Conservation (phyloP, 2,888 invertebrate genomes). For the Pammene aurita region DNA sequence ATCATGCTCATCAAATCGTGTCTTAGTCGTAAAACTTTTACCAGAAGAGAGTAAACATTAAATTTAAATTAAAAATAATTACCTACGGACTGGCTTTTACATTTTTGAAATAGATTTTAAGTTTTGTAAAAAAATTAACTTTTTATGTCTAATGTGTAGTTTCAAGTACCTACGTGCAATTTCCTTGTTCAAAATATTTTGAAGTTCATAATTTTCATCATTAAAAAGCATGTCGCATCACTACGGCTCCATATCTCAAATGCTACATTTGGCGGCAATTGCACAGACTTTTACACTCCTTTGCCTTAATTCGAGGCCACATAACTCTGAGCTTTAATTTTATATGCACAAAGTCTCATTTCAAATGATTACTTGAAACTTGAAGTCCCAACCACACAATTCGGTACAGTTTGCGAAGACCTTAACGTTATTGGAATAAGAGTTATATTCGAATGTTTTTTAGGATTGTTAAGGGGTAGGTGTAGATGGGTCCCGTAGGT, state of each 20-base stretch:
- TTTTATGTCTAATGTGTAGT: too few relatives aligned
- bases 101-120: too few relatives aligned
- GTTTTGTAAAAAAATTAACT: too few relatives aligned
- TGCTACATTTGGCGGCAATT: constrained; percentile 50
- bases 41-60: too few relatives aligned
- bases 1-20: too few relatives aligned
- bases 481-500: constrained; percentile 39
- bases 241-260: constrained; percentile 47
- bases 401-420: neutral
- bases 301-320: constrained; percentile 22
- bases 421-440: constrained; percentile 3
- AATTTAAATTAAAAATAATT: too few relatives aligned
- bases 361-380: constrained; percentile 33
- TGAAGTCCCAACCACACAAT: constrained; percentile 4
- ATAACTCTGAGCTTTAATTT: constrained; percentile 16
- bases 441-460: constrained; percentile 13
- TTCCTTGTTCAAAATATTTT: too few relatives aligned
- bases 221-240: constrained; percentile 33
- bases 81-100: too few relatives aligned
- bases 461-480: constrained; percentile 3
- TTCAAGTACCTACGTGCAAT: too few relatives aligned
- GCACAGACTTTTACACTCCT: constrained; percentile 51
- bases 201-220: constrained; percentile 4
- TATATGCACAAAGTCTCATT: constrained; percentile 33
- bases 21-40: too few relatives aligned